A percentile compares a stretch with the other conserved stretches of the same genome.
These are phyloP conservation scores for Gambelia wislizenii DNA, from an alignment of 2,797 vertebrate genomes.

Conservation along the genomic window DNA sequence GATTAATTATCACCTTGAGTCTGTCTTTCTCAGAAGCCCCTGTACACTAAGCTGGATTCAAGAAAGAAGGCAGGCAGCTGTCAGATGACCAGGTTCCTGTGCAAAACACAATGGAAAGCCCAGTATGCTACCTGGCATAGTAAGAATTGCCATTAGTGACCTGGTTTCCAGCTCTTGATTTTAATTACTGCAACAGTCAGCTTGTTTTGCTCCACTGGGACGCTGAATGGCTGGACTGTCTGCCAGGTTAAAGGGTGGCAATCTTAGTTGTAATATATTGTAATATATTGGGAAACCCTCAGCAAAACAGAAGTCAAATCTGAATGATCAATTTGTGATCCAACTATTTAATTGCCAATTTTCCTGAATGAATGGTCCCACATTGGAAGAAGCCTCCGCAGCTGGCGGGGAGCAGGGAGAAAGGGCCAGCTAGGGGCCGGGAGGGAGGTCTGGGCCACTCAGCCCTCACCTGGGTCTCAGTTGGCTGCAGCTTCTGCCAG, in stretches of 20 bases:
- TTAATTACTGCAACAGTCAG: background rate
- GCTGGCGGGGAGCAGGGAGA: too few relatives aligned
- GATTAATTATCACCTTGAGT: background rate
- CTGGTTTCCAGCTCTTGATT: background rate
- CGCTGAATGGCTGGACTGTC: too few relatives aligned
- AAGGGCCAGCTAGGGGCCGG: too few relatives aligned
- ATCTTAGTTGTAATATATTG: background rate
- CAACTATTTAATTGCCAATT: background rate
- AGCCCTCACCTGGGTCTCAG: too few relatives aligned
- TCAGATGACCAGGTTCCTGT: background rate
- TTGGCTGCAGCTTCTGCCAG: too few relatives aligned
- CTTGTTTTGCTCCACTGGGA: background rate
- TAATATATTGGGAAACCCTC: background rate
- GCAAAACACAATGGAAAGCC: background rate
- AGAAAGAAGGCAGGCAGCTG: background rate
- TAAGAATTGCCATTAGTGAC: background rate
- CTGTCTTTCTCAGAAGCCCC: background rate
- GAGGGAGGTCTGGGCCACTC: too few relatives aligned
- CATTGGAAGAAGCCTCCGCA: too few relatives aligned
- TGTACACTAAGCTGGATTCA: background rate
- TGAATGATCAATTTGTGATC: background rate
- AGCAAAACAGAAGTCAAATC: background rate
- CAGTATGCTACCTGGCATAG: background rate
- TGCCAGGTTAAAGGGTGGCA: background rate
- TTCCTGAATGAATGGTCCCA: too few relatives aligned